These are phyloP conservation scores for Schrankia costaestrigalis DNA, from an alignment of 2,888 invertebrate genomes.

Conservation along the genomic window DNA sequence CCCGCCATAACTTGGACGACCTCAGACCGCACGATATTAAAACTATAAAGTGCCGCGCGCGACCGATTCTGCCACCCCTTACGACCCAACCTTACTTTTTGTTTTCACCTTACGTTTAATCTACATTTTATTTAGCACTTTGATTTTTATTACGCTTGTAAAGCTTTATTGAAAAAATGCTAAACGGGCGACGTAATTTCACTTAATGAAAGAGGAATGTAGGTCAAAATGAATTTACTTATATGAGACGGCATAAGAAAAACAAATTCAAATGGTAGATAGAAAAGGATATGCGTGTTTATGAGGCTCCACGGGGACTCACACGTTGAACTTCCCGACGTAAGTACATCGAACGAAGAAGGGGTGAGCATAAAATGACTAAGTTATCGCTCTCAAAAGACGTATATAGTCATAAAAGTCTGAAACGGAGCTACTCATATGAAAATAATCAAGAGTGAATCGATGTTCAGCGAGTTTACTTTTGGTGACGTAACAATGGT, in stretches of 20 bases:
- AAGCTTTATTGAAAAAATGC: constrained; percentile 43
- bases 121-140: constrained; percentile 47
- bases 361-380: constrained; percentile 78
- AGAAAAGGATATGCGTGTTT: constrained; percentile 71
- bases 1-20: constrained; percentile 55
- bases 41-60: constrained; percentile 46
- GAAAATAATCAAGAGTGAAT: constrained; percentile 74
- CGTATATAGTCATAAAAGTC: constrained; percentile 73
- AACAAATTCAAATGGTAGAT: constrained; percentile 65
- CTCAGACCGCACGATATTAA: constrained; percentile 67
- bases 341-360: constrained; percentile 63
- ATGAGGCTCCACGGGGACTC: constrained; percentile 66
- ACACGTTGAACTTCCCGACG: constrained; percentile 65
- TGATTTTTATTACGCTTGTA: constrained; percentile 46
- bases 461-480: constrained; percentile 44
- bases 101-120: constrained; percentile 45
- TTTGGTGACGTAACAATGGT: constrained; percentile 30
- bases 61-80: constrained; percentile 51
- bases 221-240: constrained; percentile 27
- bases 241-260: constrained; percentile 39
- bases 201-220: constrained; percentile 34
- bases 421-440: constrained; percentile 66
- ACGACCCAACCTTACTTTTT: constrained; percentile 43
- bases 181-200: constrained; percentile 32
- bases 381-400: constrained; percentile 78